phyloP scores from a whole-genome alignment of 1,140 invertebrate species.

The Patella vulgata region DNA sequence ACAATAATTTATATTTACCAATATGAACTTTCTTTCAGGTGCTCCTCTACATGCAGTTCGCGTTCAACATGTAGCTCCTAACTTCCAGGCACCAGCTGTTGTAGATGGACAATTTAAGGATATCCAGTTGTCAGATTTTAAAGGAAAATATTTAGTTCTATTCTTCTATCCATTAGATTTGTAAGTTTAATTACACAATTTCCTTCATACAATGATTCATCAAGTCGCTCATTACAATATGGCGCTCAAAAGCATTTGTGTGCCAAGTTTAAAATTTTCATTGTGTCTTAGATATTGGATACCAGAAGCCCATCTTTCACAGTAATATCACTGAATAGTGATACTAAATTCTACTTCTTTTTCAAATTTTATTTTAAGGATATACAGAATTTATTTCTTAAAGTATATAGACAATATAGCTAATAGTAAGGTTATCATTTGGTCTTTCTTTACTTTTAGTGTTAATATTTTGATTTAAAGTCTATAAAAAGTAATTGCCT shows the following conservation, averaged over 20 bases:
- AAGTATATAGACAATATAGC: no score
- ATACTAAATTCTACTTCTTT: no score
- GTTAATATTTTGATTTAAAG: no score
- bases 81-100: constrained; percentile 81
- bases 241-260: not conserved
- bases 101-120: constrained; percentile 91
- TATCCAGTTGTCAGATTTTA: constrained; percentile 87
- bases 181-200: constrained; percentile 76
- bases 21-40: not conserved
- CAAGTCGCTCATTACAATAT: not conserved
- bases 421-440: no score
- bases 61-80: constrained; percentile 74
- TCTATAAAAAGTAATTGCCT: no score
- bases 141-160: constrained; percentile 93
- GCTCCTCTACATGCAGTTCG: constrained; percentile 8
- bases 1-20: constrained; percentile 6
- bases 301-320: no score
- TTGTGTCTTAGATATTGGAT: no score
- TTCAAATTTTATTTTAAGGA: no score
- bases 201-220: not conserved
- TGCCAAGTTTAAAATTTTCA: no score
- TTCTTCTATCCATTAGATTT: constrained; percentile 98
- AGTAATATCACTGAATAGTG: no score
- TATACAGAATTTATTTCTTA: no score
- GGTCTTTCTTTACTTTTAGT: no score